These are phyloP conservation scores for Drosophila melanosoma DNA, from an alignment of 2,888 invertebrate species.

Conservation along the genomic window DNA sequence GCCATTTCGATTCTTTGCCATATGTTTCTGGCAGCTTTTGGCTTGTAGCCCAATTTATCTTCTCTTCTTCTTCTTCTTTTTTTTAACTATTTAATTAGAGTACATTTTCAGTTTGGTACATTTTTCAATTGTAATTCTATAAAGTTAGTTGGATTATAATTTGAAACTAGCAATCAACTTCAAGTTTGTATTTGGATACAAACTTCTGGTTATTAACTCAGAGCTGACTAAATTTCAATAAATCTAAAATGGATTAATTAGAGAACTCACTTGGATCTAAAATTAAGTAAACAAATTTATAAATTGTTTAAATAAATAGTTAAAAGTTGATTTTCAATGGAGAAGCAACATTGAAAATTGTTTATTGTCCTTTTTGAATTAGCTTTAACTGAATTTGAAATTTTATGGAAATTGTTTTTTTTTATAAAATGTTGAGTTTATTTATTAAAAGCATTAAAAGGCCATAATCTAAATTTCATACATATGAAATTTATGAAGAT, in stretches of 20 bases:
- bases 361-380: neutral
- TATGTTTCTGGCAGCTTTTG: conserved; percentile 51
- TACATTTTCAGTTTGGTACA: neutral
- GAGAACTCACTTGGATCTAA: no score
- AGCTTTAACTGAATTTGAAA: neutral
- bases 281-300: no score
- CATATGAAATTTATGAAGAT: neutral
- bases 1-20: conserved; percentile 34
- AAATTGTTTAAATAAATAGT: no score
- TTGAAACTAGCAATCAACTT: neutral
- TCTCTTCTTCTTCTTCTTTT: neutral
- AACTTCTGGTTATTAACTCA: neutral
- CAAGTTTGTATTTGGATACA: neutral
- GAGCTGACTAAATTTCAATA: no score
- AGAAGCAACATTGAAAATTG: neutral
- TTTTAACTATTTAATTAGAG: conserved; percentile 33
- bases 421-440: neutral
- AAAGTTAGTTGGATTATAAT: neutral
- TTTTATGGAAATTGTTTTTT: neutral
- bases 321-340: no score
- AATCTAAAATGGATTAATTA: neutral
- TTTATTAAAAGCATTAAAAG: neutral
- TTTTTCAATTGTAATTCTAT: neutral
- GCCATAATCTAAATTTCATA: neutral
- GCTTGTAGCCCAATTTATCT: conserved; percentile 12